A percentile compares a stretch with the other conserved stretches of the same genome.
Evolutionary conservation across 2,888 invertebrate genomes (phyloP).

Genomic region (Eueremaeus valkanovi): DNA sequence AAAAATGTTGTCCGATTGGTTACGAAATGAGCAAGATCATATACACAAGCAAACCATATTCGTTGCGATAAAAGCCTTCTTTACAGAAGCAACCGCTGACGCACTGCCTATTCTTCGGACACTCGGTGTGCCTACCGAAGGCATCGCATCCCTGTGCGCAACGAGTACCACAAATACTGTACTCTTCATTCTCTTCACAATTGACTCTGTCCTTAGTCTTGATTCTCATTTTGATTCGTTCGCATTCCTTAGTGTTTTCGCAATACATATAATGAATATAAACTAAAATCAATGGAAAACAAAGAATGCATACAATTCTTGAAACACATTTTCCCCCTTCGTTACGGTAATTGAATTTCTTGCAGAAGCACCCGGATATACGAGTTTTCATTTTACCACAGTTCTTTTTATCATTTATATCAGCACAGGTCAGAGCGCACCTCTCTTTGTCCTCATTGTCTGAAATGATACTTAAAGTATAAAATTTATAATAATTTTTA

Average conservation of each 20-base stretch:
- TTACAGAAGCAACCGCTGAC: slow-evolving; percentile 30
- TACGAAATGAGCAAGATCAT: not conserved
- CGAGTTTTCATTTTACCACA: not conserved
- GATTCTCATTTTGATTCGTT: no score
- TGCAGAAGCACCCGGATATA: not conserved
- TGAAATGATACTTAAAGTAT: no score
- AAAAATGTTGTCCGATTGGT: not conserved
- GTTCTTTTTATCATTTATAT: not conserved
- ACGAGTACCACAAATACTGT: not conserved
- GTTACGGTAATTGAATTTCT: not conserved
- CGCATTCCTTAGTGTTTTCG: not conserved
- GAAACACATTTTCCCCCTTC: not conserved
- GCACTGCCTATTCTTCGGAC: slow-evolving; percentile 15
- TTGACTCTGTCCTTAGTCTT: not conserved
- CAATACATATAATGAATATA: no score
- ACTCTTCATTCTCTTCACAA: slow-evolving; percentile 17
- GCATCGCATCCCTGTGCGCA: slow-evolving; percentile 7
- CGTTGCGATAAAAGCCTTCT: not conserved
- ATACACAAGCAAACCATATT: not conserved
- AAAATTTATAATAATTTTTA: no score
- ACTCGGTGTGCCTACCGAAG: not conserved
- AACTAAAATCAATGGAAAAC: no score
- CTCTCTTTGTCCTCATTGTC: no score
- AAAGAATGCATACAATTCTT: not conserved
- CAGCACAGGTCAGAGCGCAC: slow-evolving; percentile 15